phyloP scores from a whole-genome alignment of 1,140 invertebrate genomes.

The Antheraea pernyi region DNA sequence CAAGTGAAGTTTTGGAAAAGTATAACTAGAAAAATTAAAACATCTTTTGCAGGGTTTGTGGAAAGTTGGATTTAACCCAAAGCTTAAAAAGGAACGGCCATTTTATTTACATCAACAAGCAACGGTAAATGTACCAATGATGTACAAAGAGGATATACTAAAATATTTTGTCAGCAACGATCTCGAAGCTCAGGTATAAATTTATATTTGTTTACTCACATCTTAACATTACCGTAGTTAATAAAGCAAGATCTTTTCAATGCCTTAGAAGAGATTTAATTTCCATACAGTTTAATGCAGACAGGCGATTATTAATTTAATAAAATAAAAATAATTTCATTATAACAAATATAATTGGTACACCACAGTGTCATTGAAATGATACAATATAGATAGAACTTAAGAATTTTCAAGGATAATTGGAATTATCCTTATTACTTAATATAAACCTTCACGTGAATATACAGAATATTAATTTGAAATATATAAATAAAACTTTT shows the following conservation, averaged over 20 bases:
- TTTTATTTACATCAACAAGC: constrained; percentile 75
- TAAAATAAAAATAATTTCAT: too few relatives aligned
- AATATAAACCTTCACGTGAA: too few relatives aligned
- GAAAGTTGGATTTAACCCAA: constrained; percentile 79
- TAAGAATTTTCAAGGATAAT: too few relatives aligned
- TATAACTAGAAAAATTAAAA: neutral
- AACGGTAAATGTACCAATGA: constrained; percentile 81
- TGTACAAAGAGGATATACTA: constrained; percentile 80
- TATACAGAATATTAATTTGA: too few relatives aligned
- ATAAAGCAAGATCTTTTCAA: neutral
- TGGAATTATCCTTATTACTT: too few relatives aligned
- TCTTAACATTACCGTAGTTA: neutral
- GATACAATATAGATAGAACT: too few relatives aligned
- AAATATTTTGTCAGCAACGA: constrained; percentile 73
- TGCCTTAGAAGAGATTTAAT: neutral
- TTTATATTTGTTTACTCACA: neutral
- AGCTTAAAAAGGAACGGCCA: constrained; percentile 55
- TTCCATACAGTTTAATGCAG: neutral
- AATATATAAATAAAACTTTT: too few relatives aligned
- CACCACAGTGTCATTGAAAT: too few relatives aligned
- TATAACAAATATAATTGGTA: constrained; percentile 16
- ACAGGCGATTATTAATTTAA: too few relatives aligned
- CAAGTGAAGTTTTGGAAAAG: too few relatives aligned
- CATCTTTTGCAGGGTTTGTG: constrained; percentile 76
- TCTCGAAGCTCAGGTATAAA: constrained; percentile 68